A percentile compares a stretch with the other conserved stretches of the same genome.
phyloP scores from a whole-genome alignment of 2,797 vertebrate genomes.

The Dromococcyx pavoninus region DNA sequence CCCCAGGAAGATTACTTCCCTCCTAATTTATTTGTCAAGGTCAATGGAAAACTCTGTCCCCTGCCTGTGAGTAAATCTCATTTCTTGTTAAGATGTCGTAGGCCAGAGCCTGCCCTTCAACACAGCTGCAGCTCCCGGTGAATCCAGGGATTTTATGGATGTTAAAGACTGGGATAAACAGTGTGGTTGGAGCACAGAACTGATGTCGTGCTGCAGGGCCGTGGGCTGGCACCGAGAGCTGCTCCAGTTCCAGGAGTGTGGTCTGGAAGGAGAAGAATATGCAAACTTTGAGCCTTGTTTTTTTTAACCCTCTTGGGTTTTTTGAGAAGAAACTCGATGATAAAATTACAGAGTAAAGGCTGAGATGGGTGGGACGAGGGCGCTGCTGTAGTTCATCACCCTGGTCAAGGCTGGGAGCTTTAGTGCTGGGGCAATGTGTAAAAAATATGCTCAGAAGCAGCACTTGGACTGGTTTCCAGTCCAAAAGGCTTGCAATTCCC shows the following conservation, averaged over 20 bases:
- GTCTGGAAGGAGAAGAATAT: not conserved
- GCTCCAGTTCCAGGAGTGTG: not conserved
- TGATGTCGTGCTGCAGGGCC: no score
- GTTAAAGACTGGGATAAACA: not conserved
- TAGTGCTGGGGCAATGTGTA: no score
- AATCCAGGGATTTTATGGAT: not conserved
- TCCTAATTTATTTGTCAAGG: constrained; percentile 81
- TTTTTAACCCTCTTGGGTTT: accelerated
- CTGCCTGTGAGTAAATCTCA: constrained; percentile 70
- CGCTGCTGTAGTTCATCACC: not conserved
- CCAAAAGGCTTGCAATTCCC: not conserved
- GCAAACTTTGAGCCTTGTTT: not conserved
- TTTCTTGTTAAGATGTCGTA: not conserved
- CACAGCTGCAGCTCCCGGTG: not conserved
- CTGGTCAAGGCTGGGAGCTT: not conserved
- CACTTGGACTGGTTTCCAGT: accelerated
- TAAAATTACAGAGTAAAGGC: not conserved
- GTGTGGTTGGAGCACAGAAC: not conserved
- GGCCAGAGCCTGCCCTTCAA: not conserved
- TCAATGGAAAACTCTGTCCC: constrained; percentile 80
- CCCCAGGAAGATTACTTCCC: constrained; percentile 81
- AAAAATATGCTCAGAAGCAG: not conserved
- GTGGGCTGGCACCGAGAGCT: not conserved
- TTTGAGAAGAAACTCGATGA: not conserved
- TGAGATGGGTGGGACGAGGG: not conserved